A percentile compares a stretch with the other conserved stretches of the same genome.
phyloP scores from a whole-genome alignment of 2,797 vertebrate species.

The Melanotaenia trifasciata region DNA sequence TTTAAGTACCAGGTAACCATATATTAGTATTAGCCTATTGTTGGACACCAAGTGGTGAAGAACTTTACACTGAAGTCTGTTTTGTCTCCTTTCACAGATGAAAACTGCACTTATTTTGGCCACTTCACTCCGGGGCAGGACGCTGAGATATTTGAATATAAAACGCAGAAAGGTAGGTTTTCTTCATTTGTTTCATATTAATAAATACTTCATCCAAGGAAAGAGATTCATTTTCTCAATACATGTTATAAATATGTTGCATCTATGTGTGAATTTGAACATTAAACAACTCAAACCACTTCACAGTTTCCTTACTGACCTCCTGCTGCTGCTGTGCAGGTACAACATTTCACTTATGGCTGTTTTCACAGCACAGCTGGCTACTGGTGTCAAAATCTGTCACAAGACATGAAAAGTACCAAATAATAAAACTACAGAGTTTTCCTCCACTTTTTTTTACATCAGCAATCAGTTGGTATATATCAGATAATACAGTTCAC shows the following conservation, averaged over 20 bases:
- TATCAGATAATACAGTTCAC: not conserved
- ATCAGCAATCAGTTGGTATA: not conserved
- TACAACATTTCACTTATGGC: slow-evolving; percentile 27
- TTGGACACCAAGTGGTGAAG: not conserved
- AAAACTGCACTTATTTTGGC: slow-evolving; percentile 96
- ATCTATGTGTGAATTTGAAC: slow-evolving; percentile 26
- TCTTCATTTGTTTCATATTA: not conserved
- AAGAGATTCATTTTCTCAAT: not conserved
- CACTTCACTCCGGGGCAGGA: slow-evolving; percentile 94
- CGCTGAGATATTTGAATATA: slow-evolving; percentile 93
- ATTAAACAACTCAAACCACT: slow-evolving; percentile 20
- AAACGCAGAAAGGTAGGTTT: slow-evolving; percentile 94
- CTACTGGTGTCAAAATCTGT: slow-evolving; percentile 16
- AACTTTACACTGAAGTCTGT: slow-evolving; percentile 24
- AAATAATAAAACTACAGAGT: not conserved
- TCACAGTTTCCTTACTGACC: slow-evolving; percentile 7
- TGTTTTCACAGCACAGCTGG: not conserved
- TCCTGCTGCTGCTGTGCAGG: slow-evolving; percentile 18
- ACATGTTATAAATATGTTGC: not conserved
- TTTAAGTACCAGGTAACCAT: too few relatives aligned
- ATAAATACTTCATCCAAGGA: not conserved
- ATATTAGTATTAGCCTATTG: not conserved
- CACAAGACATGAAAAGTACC: not conserved
- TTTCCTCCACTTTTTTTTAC: not conserved
- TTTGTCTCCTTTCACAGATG: slow-evolving; percentile 79